Percentiles rank a stretch among this genome's conserved stretches.
phyloP scores from a whole-genome alignment of 2,113 vertebrate genomes.

The Dicentrarchus labrax region DNA sequence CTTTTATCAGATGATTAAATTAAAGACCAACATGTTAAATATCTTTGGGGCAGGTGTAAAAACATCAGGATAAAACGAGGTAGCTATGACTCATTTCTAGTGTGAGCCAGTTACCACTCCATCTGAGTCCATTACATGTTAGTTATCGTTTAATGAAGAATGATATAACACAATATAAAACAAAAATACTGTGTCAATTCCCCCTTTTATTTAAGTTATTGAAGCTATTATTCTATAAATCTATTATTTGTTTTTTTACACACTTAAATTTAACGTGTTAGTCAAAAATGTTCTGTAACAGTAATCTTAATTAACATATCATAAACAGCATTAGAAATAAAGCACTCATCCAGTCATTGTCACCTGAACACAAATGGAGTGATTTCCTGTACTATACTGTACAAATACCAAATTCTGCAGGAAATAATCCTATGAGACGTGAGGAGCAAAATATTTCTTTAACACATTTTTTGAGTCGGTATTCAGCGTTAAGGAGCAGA shows the following conservation, averaged over 20 bases:
- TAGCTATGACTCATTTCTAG: constrained; percentile 7
- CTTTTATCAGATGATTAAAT: neutral
- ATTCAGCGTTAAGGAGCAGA: neutral
- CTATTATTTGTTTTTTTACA: neutral
- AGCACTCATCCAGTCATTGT: neutral
- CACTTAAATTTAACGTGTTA: neutral
- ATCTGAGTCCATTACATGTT: neutral
- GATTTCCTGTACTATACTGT: neutral
- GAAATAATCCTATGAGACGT: neutral
- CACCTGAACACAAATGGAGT: neutral
- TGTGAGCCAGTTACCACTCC: neutral
- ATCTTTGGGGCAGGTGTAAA: neutral
- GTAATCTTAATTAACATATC: neutral
- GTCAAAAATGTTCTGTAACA: neutral
- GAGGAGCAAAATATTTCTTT: neutral
- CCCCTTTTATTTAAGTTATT: neutral
- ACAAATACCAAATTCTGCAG: neutral
- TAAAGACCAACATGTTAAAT: constrained; percentile 4
- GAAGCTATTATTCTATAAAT: neutral
- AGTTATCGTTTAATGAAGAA: constrained; percentile 8
- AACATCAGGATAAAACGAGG: constrained; percentile 2
- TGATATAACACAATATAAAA: neutral
- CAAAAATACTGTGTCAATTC: neutral
- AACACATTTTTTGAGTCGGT: neutral
- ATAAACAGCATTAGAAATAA: neutral